These are phyloP conservation scores for Rhabdophis nuchalis DNA, from an alignment of 2,797 vertebrate genomes.

Conservation along the genomic window DNA sequence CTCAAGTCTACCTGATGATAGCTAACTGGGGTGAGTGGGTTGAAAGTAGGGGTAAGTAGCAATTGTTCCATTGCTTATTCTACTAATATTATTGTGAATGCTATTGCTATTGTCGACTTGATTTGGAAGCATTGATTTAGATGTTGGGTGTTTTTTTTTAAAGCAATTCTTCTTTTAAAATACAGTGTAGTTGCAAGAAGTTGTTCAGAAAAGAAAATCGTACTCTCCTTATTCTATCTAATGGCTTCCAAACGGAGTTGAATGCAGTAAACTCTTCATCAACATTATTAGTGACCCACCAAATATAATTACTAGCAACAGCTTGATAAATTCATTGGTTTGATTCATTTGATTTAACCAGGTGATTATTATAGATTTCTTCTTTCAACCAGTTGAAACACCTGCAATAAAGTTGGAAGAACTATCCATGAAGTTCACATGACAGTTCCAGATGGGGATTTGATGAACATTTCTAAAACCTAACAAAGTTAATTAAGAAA, in stretches of 20 bases:
- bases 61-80: neutral
- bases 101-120: neutral
- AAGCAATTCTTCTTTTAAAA: neutral
- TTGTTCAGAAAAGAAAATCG: neutral
- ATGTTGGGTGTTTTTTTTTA: neutral
- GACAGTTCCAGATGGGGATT: neutral
- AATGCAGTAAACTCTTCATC: neutral
- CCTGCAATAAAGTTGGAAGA: neutral
- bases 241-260: neutral
- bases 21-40: neutral
- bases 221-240: neutral
- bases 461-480: neutral
- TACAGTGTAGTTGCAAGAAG: neutral
- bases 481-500: neutral
- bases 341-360: constrained; percentile 6
- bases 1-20: neutral
- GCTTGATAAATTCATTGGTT: neutral
- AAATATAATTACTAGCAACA: neutral
- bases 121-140: too few relatives aligned
- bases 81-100: too few relatives aligned
- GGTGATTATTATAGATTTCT: neutral
- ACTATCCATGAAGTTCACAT: neutral
- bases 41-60: neutral
- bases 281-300: neutral
- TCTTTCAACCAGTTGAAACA: neutral